A percentile compares a stretch with the other conserved stretches of the same genome.
phyloP scores from a whole-genome alignment of 2,113 vertebrate genomes.

The Dasypus novemcinctus region DNA sequence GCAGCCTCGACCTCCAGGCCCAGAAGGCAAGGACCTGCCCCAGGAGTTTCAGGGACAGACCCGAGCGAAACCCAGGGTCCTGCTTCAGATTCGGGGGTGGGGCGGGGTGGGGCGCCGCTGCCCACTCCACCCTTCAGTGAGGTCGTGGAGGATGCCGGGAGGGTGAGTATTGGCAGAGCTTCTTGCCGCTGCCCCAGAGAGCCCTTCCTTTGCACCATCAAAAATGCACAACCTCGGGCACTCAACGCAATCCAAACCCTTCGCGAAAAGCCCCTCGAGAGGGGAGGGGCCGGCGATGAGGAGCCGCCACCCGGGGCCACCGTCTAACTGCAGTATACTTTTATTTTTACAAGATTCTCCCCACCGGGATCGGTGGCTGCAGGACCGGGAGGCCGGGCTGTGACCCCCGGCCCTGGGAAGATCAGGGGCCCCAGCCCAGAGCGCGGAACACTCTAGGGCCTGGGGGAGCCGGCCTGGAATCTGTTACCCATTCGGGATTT shows the following conservation, averaged over 20 bases:
- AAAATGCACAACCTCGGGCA: not conserved
- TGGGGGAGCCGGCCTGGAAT: not conserved
- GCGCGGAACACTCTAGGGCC: not conserved
- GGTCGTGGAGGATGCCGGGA: no score
- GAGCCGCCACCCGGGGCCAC: not conserved
- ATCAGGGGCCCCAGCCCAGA: not conserved
- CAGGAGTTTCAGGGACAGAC: not conserved
- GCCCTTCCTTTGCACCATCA: no score
- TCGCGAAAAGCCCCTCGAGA: not conserved
- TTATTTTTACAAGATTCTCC: not conserved
- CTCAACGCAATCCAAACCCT: not conserved
- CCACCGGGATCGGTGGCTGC: not conserved
- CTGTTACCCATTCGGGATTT: not conserved
- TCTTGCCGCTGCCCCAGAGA: not conserved
- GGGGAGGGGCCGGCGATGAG: rapidly evolving
- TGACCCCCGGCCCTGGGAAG: not conserved
- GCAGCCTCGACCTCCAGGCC: not conserved
- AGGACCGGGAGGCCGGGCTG: no score
- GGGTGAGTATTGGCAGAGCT: not conserved
- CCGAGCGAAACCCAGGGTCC: not conserved
- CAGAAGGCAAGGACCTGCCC: not conserved
- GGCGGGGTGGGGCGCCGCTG: not conserved
- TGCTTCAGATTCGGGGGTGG: not conserved
- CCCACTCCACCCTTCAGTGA: not conserved
- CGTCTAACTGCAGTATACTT: not conserved